phyloP scores from a whole-genome alignment of 2,888 invertebrate species.

The Tachystola acroxantha region DNA sequence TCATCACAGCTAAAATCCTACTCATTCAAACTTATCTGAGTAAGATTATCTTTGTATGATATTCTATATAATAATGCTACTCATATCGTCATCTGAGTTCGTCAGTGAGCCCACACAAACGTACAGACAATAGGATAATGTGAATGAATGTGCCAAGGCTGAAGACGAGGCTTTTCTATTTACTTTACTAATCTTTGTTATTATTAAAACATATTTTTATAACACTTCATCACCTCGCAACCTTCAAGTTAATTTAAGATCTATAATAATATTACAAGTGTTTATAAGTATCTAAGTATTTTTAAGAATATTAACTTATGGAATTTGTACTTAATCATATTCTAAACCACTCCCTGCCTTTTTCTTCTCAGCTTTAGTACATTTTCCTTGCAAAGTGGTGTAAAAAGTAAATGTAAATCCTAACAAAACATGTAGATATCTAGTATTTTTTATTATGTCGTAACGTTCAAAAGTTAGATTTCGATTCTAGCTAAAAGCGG shows the following conservation, averaged over 20 bases:
- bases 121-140: slow-evolving; percentile 18
- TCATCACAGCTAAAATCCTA: not conserved
- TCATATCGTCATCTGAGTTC: slow-evolving; percentile 15
- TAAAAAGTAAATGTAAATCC: too few relatives aligned
- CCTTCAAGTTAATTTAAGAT: too few relatives aligned
- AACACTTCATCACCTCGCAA: too few relatives aligned
- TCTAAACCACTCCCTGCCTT: too few relatives aligned
- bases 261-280: too few relatives aligned
- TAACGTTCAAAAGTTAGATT: too few relatives aligned
- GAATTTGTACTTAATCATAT: too few relatives aligned
- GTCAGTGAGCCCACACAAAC: slow-evolving; percentile 19
- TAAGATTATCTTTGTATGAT: not conserved
- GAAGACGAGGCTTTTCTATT: slow-evolving; percentile 19
- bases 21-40: not conserved
- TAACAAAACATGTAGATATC: too few relatives aligned
- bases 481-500: too few relatives aligned
- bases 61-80: not conserved
- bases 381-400: too few relatives aligned
- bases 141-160: slow-evolving; percentile 27
- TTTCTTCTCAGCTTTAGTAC: too few relatives aligned
- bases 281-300: not conserved
- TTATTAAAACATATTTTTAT: not conserved
- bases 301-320: not conserved
- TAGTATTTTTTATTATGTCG: too few relatives aligned
- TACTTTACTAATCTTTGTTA: not conserved